Conservation (phyloP, 1,140 invertebrate species). For the Cotesia typhae region DNA sequence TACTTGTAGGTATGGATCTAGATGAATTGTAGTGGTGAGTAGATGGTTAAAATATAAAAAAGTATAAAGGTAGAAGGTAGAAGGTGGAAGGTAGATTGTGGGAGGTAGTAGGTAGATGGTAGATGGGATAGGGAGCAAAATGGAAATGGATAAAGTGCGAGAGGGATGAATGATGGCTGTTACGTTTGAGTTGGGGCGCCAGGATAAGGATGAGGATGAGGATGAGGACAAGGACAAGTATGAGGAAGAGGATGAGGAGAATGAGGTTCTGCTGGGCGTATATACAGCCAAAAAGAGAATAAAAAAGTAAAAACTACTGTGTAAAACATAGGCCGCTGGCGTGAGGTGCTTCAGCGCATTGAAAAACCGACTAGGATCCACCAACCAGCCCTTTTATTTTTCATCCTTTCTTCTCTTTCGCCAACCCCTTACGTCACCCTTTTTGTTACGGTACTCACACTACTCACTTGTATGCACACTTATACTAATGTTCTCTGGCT, state of each 20-base stretch:
- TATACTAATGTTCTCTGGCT: slow-evolving; percentile 22
- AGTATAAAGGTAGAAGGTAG: slow-evolving; percentile 4
- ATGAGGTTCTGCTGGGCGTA: too few species aligned
- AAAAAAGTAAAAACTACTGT: slow-evolving; percentile 53
- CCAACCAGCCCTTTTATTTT: too few species aligned
- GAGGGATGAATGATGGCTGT: slow-evolving; percentile 33
- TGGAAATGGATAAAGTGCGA: slow-evolving; percentile 26
- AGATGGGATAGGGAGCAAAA: slow-evolving; percentile 15
- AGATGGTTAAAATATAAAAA: slow-evolving; percentile 16
- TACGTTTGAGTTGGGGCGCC: slow-evolving; percentile 17
- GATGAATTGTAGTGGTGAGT: slow-evolving; percentile 1
- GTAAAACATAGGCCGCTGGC: slow-evolving; percentile 55
- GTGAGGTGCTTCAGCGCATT: slow-evolving; percentile 46
- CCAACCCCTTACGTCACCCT: slow-evolving; percentile 19
- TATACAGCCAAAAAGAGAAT: slow-evolving; percentile 46
- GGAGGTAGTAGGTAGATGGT: neutral
- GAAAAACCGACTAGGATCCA: slow-evolving; percentile 42
- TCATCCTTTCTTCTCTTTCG: slow-evolving; percentile 22
- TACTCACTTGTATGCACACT: neutral
- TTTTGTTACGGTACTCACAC: neutral
- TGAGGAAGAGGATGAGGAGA: too few species aligned
- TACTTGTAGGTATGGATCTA: neutral
- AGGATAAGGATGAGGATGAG: slow-evolving; percentile 7
- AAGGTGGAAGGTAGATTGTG: too few species aligned
- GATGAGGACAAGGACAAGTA: too few species aligned